A percentile compares a stretch with the other conserved stretches of the same genome.
phyloP scores from a whole-genome alignment of 92 coral and sea anemone genomes.

The Parazoanthus atlanticus region DNA sequence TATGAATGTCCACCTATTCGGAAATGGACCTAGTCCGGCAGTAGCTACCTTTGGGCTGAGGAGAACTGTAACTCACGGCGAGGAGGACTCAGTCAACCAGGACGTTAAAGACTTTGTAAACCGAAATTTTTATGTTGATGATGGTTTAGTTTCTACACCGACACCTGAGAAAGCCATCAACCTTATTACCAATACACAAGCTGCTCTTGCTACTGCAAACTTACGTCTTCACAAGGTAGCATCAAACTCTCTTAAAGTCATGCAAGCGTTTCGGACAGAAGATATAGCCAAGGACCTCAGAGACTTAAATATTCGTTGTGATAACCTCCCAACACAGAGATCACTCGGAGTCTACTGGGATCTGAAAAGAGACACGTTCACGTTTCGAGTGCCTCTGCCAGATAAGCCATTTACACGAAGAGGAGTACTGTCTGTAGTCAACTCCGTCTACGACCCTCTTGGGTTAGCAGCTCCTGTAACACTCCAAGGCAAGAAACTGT shows the following conservation, averaged over 20 bases:
- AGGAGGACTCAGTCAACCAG: constrained; percentile 9
- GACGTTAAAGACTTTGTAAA: constrained; percentile 27
- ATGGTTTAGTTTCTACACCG: constrained; percentile 39
- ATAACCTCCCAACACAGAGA: constrained; percentile 39
- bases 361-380: constrained; percentile 36
- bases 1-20: constrained; percentile 26
- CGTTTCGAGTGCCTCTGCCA: constrained; percentile 46
- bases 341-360: constrained; percentile 36
- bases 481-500: constrained; percentile 39
- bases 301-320: constrained; percentile 36
- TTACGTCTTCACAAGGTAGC: constrained; percentile 38
- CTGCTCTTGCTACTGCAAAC: constrained; percentile 37
- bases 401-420: constrained; percentile 50
- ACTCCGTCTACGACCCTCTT: constrained; percentile 53
- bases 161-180: constrained; percentile 42
- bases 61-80: constrained; percentile 49
- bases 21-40: constrained; percentile 53
- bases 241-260: constrained; percentile 23
- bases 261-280: constrained; percentile 30
- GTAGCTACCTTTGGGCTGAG: constrained; percentile 47
- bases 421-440: constrained; percentile 52
- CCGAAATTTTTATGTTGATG: constrained; percentile 36
- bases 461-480: constrained; percentile 46
- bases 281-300: constrained; percentile 34
- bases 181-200: constrained; percentile 36